Percentiles rank a stretch among this genome's conserved stretches.
phyloP scores from a whole-genome alignment of 2,113 vertebrate genomes.

The Burhinus oedicnemus region DNA sequence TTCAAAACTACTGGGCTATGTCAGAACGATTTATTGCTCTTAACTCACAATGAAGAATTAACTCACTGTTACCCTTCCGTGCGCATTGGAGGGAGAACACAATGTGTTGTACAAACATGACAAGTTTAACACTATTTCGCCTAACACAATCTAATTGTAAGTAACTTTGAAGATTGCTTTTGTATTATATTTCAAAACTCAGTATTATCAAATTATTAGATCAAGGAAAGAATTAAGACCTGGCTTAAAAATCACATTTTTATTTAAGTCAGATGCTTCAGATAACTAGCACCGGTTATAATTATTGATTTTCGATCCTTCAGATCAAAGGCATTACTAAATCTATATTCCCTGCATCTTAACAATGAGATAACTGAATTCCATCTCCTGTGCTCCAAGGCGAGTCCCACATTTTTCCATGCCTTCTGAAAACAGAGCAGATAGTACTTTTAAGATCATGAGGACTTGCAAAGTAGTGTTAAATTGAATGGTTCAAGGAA shows the following conservation, averaged over 20 bases:
- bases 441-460: not conserved
- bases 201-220: not conserved
- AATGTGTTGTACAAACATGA: not conserved
- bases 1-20: slow-evolving; percentile 34
- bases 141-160: not conserved
- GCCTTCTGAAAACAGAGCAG: not conserved
- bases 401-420: not conserved
- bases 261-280: not conserved
- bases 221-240: not conserved
- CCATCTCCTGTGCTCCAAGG: not conserved
- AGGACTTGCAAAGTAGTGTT: not conserved
- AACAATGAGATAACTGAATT: not conserved
- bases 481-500: not conserved
- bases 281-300: not conserved
- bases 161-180: not conserved
- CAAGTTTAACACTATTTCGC: not conserved
- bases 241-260: not conserved
- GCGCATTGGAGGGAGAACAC: not conserved
- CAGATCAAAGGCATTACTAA: slow-evolving; percentile 13
- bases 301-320: not conserved
- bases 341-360: not conserved
- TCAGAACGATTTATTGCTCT: slow-evolving; percentile 22
- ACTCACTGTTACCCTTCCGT: not conserved
- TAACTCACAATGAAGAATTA: not conserved
- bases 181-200: not conserved